Conservation (phyloP, 2,888 invertebrate genomes). For the Nomada goodeniana region DNA sequence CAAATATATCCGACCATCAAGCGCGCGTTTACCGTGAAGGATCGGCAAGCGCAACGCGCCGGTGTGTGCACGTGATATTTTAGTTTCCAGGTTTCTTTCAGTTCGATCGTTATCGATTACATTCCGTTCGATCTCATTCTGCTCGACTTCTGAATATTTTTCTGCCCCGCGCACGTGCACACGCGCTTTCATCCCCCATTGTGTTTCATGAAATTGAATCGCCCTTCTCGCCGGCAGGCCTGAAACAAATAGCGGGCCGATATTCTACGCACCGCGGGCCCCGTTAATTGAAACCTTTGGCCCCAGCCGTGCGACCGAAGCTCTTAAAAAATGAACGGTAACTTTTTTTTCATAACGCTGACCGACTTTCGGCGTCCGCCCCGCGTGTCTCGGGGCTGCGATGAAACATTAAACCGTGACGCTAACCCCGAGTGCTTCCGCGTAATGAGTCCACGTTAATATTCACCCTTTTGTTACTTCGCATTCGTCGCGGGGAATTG, state of each 20-base stretch:
- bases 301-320: background rate
- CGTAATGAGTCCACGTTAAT: conserved; percentile 31
- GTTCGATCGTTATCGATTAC: conserved; percentile 1
- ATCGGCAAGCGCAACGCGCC: background rate
- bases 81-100: background rate
- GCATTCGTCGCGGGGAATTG: conserved; percentile 8
- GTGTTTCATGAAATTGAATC: conserved; percentile 5
- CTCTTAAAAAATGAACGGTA: conserved; percentile 25
- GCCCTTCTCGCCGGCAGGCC: background rate
- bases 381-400: background rate
- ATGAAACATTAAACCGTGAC: conserved; percentile 24
- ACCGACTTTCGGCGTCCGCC: conserved; percentile 3
- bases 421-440: conserved; percentile 5
- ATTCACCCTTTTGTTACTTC: conserved; percentile 9
- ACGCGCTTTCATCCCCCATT: background rate
- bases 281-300: conserved; percentile 14
- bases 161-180: background rate
- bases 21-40: conserved; percentile 23
- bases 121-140: conserved; percentile 8
- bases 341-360: conserved; percentile 11
- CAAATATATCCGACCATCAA: conserved; percentile 34
- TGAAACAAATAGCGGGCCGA: background rate
- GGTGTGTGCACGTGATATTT: background rate
- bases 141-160: background rate
- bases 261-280: background rate